Conservation (phyloP, 1,140 invertebrate species). For the Aethina tumida region DNA sequence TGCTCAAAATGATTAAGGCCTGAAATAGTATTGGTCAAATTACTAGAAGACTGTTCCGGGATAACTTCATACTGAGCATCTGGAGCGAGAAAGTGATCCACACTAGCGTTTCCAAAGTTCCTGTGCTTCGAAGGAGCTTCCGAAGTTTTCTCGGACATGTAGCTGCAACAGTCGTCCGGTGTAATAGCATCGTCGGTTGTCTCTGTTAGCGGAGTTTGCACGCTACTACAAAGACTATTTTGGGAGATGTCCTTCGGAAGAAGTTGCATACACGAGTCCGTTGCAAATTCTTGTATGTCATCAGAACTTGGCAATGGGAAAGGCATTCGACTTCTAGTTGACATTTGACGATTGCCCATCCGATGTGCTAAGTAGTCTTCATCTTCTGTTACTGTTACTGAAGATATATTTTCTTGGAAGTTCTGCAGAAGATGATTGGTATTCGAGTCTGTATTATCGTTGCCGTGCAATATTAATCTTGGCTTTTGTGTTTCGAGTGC, state of each 20-base stretch:
- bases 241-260: slow-evolving; percentile 42
- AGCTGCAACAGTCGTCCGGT: slow-evolving; percentile 24
- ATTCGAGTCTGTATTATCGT: slow-evolving; percentile 13
- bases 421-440: slow-evolving; percentile 23
- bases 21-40: slow-evolving; percentile 32
- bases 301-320: slow-evolving; percentile 41
- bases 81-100: slow-evolving; percentile 42
- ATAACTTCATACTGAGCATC: slow-evolving; percentile 55
- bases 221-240: slow-evolving; percentile 40
- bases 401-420: slow-evolving; percentile 24
- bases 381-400: slow-evolving; percentile 29
- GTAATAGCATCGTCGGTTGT: slow-evolving; percentile 33
- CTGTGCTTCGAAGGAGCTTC: slow-evolving; percentile 14
- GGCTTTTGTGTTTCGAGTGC: slow-evolving; percentile 32
- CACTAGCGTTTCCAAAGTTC: slow-evolving; percentile 13
- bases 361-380: slow-evolving; percentile 46
- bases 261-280: slow-evolving; percentile 32
- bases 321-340: slow-evolving; percentile 45
- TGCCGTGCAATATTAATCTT: slow-evolving; percentile 24
- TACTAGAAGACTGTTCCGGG: slow-evolving; percentile 20
- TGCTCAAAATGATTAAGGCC: slow-evolving; percentile 29
- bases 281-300: slow-evolving; percentile 20
- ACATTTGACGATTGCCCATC: slow-evolving; percentile 43
- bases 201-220: slow-evolving; percentile 35
- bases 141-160: slow-evolving; percentile 22